Conservation (phyloP, 2,888 invertebrate genomes). For the Eupeodes latifasciatus region DNA sequence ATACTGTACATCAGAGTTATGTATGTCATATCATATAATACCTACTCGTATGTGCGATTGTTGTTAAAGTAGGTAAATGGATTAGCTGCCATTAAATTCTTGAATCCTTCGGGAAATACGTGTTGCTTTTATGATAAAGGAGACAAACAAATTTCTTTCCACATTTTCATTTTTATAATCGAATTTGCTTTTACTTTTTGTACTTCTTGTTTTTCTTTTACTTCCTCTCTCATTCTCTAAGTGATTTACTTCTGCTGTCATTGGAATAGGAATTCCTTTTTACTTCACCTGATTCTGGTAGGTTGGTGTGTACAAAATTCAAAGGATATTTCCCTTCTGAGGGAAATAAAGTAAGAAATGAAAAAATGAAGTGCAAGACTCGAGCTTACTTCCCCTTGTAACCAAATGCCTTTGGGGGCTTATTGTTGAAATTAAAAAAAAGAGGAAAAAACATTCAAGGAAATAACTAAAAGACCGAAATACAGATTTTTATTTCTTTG, state of each 20-base stretch:
- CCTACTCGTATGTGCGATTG: slow-evolving; percentile 7
- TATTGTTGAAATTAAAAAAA: background rate
- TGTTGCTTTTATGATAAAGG: slow-evolving; percentile 31
- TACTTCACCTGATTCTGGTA: slow-evolving; percentile 41
- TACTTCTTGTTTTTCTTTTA: background rate
- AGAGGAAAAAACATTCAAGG: background rate
- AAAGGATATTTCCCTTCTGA: background rate
- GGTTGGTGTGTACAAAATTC: background rate
- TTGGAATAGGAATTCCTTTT: slow-evolving; percentile 52
- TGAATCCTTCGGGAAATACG: slow-evolving; percentile 47
- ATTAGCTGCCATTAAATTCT: slow-evolving; percentile 57
- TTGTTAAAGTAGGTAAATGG: slow-evolving; percentile 54
- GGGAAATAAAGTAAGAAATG: background rate
- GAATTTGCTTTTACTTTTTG: slow-evolving; percentile 46
- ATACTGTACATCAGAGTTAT: background rate
- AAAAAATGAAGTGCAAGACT: background rate
- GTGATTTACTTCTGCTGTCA: slow-evolving; percentile 67
- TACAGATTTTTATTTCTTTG: background rate
- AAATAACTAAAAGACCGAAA: background rate
- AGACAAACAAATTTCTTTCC: slow-evolving; percentile 26
- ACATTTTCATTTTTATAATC: slow-evolving; percentile 46
- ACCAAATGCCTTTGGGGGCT: background rate
- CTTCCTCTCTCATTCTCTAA: slow-evolving; percentile 41
- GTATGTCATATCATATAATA: background rate
- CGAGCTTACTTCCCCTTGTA: background rate